Conservation (phyloP, 2,113 vertebrate species). For the Oenanthe melanoleuca region DNA sequence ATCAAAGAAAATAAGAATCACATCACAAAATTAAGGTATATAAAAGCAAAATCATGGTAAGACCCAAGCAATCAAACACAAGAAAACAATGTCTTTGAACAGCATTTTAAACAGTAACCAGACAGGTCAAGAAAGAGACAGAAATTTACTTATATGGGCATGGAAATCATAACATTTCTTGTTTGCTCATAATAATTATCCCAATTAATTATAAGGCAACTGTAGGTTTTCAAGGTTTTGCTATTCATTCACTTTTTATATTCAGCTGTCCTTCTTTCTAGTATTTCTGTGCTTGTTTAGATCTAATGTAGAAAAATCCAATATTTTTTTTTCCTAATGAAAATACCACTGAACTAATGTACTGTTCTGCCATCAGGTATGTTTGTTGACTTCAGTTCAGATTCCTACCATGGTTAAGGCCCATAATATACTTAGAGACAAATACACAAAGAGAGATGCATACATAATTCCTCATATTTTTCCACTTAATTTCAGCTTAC, state of each 20-base stretch:
- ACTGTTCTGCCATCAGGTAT: neutral
- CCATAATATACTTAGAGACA: neutral
- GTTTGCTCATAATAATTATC: neutral
- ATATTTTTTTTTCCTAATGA: neutral
- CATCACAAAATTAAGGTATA: neutral
- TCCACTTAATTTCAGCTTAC: neutral
- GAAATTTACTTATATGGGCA: neutral
- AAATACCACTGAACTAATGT: neutral
- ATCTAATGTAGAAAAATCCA: neutral
- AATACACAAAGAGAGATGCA: neutral
- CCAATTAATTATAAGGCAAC: neutral
- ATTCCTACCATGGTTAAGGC: neutral
- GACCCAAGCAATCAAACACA: neutral
- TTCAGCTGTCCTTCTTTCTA: neutral
- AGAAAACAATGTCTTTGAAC: neutral
- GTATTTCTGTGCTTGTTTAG: neutral
- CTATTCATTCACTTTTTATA: neutral
- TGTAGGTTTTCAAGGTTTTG: neutral
- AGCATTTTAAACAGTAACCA: neutral
- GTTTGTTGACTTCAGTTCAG: neutral
- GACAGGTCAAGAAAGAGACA: neutral
- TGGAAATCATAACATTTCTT: neutral
- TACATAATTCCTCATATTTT: neutral
- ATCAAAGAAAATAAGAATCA: neutral
- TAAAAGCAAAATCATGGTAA: slow-evolving; percentile 26